A percentile compares a stretch with the other conserved stretches of the same genome.
phyloP scores from a whole-genome alignment of 1,140 invertebrate genomes.

The Papilio helenus region DNA sequence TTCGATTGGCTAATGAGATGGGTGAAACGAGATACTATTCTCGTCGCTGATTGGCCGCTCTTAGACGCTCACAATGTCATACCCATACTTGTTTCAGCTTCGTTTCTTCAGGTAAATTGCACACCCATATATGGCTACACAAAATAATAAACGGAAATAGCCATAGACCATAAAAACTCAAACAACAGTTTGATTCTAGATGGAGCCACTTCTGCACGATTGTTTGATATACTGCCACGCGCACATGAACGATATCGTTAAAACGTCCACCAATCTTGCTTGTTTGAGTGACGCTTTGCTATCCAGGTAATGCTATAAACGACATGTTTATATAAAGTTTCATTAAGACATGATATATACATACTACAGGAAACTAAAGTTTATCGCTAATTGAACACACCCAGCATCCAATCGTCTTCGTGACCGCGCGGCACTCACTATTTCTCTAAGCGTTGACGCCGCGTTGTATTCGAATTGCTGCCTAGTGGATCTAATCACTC shows the following conservation, averaged over 20 bases:
- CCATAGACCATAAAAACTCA: background rate
- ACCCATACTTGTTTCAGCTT: constrained; percentile 95
- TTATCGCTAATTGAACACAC: background rate
- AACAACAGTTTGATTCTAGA: constrained; percentile 80
- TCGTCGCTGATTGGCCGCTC: constrained; percentile 87
- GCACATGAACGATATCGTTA: constrained; percentile 91
- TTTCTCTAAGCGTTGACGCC: background rate
- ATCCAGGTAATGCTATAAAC: constrained; percentile 82
- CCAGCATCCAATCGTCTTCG: background rate
- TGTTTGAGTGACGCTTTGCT: constrained; percentile 92
- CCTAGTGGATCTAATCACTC: background rate
- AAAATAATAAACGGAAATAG: constrained; percentile 15
- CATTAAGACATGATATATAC: too few species aligned
- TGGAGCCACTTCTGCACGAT: constrained; percentile 93
- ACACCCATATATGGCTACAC: background rate
- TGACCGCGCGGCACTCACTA: background rate
- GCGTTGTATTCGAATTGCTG: background rate
- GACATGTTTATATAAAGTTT: too few species aligned
- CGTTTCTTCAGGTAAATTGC: constrained; percentile 88
- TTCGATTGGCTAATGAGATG: constrained; percentile 99
- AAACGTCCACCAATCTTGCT: constrained; percentile 89
- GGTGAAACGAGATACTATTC: constrained; percentile 90
- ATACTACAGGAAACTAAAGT: background rate
- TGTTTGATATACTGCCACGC: constrained; percentile 92
- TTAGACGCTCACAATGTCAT: constrained; percentile 94